Conservation (phyloP, 2,888 invertebrate genomes). For the Julus scandinavius region DNA sequence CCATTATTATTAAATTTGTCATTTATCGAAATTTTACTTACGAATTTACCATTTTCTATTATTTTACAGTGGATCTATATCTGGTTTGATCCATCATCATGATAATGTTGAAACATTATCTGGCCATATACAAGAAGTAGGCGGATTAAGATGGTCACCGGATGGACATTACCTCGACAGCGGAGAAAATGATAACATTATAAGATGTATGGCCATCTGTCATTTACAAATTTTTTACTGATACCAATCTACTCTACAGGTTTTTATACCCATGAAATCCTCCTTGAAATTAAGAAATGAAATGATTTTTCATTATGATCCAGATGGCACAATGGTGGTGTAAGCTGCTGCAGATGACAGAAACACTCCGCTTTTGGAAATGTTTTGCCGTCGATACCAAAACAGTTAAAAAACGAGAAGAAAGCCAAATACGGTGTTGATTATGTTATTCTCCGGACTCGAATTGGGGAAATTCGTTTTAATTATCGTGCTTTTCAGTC, state of each 20-base stretch:
- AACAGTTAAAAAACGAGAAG: slow-evolving; percentile 71
- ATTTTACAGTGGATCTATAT: slow-evolving; percentile 79
- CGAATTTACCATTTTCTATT: background rate
- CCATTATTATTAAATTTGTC: background rate
- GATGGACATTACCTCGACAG: slow-evolving; percentile 93
- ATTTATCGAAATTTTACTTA: background rate
- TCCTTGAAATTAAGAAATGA: background rate
- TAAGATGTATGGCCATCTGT: slow-evolving; percentile 89
- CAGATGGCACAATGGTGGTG: slow-evolving; percentile 91
- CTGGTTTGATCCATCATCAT: slow-evolving; percentile 91
- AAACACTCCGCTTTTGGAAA: slow-evolving; percentile 95
- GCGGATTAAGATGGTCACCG: slow-evolving; percentile 95
- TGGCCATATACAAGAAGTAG: slow-evolving; percentile 82
- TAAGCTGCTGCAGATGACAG: slow-evolving; percentile 97
- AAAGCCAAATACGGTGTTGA: slow-evolving; percentile 35
- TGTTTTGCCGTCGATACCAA: slow-evolving; percentile 87
- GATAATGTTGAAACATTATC: slow-evolving; percentile 84
- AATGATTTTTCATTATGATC: slow-evolving; percentile 71
- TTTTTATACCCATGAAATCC: background rate
- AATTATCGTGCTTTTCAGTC: background rate
- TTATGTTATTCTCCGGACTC: background rate
- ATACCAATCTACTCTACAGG: slow-evolving; percentile 66
- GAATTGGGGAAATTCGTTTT: background rate
- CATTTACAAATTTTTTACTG: slow-evolving; percentile 64
- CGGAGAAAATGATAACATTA: slow-evolving; percentile 95